Conservation (phyloP, 2,113 vertebrate genomes). For the Centropus bengalensis region DNA sequence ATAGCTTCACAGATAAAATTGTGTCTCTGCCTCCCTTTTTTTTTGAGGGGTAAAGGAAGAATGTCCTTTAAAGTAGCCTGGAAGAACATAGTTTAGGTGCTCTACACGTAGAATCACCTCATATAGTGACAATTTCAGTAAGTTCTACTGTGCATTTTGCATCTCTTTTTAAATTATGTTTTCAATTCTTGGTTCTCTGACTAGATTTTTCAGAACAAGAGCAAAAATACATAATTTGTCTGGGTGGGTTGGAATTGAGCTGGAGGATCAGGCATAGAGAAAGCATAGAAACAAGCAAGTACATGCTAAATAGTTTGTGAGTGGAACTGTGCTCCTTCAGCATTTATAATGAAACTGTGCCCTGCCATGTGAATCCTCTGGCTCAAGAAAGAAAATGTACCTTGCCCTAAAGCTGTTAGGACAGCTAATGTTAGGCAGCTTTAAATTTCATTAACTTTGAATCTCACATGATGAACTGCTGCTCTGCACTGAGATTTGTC, state of each 20-base stretch:
- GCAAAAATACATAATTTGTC: neutral
- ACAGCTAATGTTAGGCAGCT: neutral
- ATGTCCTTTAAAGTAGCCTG: neutral
- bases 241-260: neutral
- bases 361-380: neutral
- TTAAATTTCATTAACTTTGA: neutral
- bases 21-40: fast-evolving
- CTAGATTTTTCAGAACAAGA: neutral
- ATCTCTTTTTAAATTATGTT: neutral
- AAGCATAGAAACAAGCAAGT: neutral
- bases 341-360: neutral
- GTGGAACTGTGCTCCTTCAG: neutral
- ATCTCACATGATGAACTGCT: neutral
- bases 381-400: neutral
- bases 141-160: neutral
- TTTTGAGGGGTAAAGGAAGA: neutral
- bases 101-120: neutral
- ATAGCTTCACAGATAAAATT: neutral
- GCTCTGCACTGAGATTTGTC: neutral
- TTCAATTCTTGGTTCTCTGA: neutral
- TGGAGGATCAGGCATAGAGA: neutral
- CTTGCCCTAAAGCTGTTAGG: neutral
- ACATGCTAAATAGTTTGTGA: neutral
- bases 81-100: neutral
- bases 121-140: neutral